Evolutionary conservation across 2,888 invertebrate genomes (phyloP), one percentile per base, ranked within the genome.

Genomic region (Nipponacmea schrenckii): DNA sequence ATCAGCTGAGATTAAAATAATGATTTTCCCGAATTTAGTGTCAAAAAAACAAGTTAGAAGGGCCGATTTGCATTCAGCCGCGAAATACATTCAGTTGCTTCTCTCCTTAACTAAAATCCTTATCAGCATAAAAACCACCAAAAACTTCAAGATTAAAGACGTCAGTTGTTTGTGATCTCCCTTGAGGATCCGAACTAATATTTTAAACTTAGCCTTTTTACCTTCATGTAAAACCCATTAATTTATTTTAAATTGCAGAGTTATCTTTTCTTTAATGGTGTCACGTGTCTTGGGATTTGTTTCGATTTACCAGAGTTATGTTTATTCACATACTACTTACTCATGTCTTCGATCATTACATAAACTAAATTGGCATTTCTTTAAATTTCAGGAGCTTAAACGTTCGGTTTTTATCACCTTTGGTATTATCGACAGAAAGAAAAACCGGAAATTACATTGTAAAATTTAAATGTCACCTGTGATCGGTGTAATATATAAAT

Each of bases 141-240:
- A 56, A 56, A 56, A 56, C 20, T 56, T 56, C 24, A 56, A 56
- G 56, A 56, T 56, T 56, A 56, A 56, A 56, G 56, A 56, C 56
- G 56, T 20, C 56, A 56, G 56, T 56, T 56, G 56, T 56, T 56
- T 10, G 24, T 24, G 10, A 12, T 24, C 20, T 56, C 56, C 56
- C 56, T 20, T 10, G 56, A 56, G 56, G 39, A 56, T 20, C 24
- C 56, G 15, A 56, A 24, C 24, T 20, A 56, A 24, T 24, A 56
- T 56, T 56, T 56, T 56, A 20, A 20, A 20, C 20, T 10, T 24
- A 24, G 56, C 20, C 20, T 56, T 56, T 24, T 12, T 24, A 56
- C 20, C 56, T 20, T 56, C 56, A 20, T 56, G 56, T 56, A 24
- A 24, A 56, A 56, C 20, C 24, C 56, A 56, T 56, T 56, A 56